phyloP scores from a whole-genome alignment of 2,113 vertebrate species.

The Solea senegalensis region DNA sequence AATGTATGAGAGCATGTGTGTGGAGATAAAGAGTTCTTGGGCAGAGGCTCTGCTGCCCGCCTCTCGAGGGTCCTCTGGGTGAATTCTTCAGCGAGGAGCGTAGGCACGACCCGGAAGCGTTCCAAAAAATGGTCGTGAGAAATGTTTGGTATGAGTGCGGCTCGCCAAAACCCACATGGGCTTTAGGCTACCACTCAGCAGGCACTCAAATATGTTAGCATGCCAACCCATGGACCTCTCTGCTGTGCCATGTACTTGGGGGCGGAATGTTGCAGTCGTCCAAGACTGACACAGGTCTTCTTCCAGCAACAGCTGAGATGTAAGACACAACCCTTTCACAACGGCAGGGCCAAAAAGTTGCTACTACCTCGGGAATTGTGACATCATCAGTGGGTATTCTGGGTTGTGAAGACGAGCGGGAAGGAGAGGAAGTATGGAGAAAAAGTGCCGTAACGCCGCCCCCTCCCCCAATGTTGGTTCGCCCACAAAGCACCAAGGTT shows the following conservation, averaged over 20 bases:
- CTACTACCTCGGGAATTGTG: too few species aligned
- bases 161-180: slow-evolving; percentile 46
- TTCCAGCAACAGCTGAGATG: too few species aligned
- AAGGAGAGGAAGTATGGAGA: too few species aligned
- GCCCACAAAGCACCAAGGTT: too few species aligned
- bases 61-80: slow-evolving; percentile 37
- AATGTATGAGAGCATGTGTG: slow-evolving; percentile 15
- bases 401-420: too few species aligned
- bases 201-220: slow-evolving; percentile 40
- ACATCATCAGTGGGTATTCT: too few species aligned
- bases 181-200: slow-evolving; percentile 50
- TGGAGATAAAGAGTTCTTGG: slow-evolving; percentile 48
- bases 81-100: slow-evolving; percentile 32
- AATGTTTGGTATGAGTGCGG: slow-evolving; percentile 31
- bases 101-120: slow-evolving; percentile 22
- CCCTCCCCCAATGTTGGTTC: too few species aligned
- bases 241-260: slow-evolving; percentile 10
- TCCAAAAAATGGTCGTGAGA: slow-evolving; percentile 47
- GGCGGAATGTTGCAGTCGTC: slow-evolving; percentile 14
- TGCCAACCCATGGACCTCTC: slow-evolving; percentile 29
- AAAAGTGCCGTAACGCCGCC: too few species aligned
- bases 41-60: slow-evolving; percentile 42
- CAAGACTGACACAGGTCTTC: slow-evolving; percentile 14
- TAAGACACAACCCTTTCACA: too few species aligned
- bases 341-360: too few species aligned